Evolutionary conservation across 2,888 invertebrate genomes (phyloP).

Genomic region (Meghimatium bilineatum): DNA sequence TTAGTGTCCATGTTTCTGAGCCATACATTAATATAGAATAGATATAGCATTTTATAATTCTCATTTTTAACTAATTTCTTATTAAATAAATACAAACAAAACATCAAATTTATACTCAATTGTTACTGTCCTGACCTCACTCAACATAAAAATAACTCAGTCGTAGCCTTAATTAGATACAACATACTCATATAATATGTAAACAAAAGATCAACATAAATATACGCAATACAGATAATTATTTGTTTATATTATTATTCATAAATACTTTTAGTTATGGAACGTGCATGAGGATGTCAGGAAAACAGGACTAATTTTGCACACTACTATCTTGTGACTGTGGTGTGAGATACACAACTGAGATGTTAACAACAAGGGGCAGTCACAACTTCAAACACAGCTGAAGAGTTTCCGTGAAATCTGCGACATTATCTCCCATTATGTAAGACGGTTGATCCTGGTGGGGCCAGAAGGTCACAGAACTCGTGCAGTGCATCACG

Average conservation of each 20-base stretch:
- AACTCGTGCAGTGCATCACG: slow-evolving; percentile 92
- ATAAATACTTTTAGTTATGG: slow-evolving; percentile 9
- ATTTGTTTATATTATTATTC: neutral
- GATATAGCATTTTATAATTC: too few relatives aligned
- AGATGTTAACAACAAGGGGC: neutral
- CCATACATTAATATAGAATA: too few relatives aligned
- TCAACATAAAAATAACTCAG: too few relatives aligned
- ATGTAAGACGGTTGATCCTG: slow-evolving; percentile 49
- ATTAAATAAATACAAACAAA: too few relatives aligned
- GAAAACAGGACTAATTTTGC: too few relatives aligned
- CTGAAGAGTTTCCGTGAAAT: too few relatives aligned
- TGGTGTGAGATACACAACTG: neutral
- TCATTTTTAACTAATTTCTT: too few relatives aligned
- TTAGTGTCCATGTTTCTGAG: too few relatives aligned
- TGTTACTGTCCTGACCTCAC: too few relatives aligned
- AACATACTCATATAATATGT: too few relatives aligned
- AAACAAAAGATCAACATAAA: neutral
- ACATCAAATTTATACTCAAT: too few relatives aligned
- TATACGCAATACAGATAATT: neutral
- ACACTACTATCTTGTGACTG: neutral
- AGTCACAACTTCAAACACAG: neutral
- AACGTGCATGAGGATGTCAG: neutral
- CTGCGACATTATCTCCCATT: slow-evolving; percentile 53
- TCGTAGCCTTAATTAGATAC: too few relatives aligned
- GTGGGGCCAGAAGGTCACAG: slow-evolving; percentile 74